Percentiles rank a stretch among this genome's conserved stretches.
These are phyloP conservation scores for Rutilus rutilus DNA, from an alignment of 2,113 vertebrate genomes.

Conservation along the genomic window DNA sequence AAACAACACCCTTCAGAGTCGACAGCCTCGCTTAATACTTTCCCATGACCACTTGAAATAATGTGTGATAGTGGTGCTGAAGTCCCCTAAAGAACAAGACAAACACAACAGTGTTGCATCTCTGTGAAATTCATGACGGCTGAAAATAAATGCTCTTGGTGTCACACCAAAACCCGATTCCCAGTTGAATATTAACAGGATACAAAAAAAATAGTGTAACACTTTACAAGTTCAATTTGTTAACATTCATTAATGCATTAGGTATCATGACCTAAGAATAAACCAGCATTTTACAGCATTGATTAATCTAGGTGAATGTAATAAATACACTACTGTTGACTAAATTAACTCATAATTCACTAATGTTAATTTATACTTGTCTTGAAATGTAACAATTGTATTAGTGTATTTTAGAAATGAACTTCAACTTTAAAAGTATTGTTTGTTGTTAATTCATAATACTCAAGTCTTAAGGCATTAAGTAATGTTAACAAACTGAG, in stretches of 20 bases:
- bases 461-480: no score
- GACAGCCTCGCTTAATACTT: neutral
- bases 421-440: neutral
- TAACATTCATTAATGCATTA: neutral
- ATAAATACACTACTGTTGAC: neutral
- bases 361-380: neutral
- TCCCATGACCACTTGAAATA: neutral
- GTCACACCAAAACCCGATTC: neutral
- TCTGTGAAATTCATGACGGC: neutral
- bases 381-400: neutral
- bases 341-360: neutral
- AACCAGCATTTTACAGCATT: neutral
- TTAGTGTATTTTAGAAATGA: neutral
- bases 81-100: neutral
- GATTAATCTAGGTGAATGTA: neutral
- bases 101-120: neutral
- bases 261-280: neutral
- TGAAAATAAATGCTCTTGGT: neutral
- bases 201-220: neutral
- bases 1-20: neutral
- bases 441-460: no score
- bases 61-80: neutral
- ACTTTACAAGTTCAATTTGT: neutral
- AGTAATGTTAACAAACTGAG: neutral
- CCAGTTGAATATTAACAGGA: neutral